Evolutionary conservation across 2,888 invertebrate species (phyloP).

Genomic region (Leptura quadrifasciata): DNA sequence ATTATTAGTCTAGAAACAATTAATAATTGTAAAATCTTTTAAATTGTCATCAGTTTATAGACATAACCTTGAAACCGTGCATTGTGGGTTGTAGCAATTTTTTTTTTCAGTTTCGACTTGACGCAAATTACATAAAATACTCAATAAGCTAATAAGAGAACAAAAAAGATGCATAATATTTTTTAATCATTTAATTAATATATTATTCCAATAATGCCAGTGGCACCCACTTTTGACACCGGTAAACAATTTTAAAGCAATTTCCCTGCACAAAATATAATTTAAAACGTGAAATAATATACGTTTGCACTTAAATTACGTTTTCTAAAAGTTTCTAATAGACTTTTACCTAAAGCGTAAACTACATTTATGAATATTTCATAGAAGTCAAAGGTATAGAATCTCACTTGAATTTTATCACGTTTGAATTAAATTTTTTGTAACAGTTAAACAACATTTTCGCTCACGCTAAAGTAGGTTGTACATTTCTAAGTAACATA

Average conservation of each 20-base stretch:
- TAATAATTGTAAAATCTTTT: too few relatives aligned
- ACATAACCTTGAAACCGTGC: too few relatives aligned
- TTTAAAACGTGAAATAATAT: neutral
- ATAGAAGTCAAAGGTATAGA: conserved; percentile 14
- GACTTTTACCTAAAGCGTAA: neutral
- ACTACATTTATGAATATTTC: conserved; percentile 6
- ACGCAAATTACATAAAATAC: too few relatives aligned
- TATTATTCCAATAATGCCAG: too few relatives aligned
- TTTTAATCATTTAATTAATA: too few relatives aligned
- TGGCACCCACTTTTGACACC: too few relatives aligned
- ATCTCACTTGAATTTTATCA: conserved; percentile 9
- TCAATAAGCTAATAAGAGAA: too few relatives aligned
- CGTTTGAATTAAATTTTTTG: conserved; percentile 12
- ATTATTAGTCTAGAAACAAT: too few relatives aligned
- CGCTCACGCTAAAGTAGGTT: conserved; percentile 1
- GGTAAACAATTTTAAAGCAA: neutral
- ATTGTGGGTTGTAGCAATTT: too few relatives aligned
- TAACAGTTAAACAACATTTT: neutral
- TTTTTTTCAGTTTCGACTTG: too few relatives aligned
- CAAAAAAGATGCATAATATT: too few relatives aligned
- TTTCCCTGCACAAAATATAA: neutral
- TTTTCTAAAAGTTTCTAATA: neutral
- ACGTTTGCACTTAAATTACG: neutral
- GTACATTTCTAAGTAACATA: conserved; percentile 9
- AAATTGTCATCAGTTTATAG: too few relatives aligned